Evolutionary conservation across 2,888 invertebrate genomes (phyloP).

Genomic region (Drosophila colorata): DNA sequence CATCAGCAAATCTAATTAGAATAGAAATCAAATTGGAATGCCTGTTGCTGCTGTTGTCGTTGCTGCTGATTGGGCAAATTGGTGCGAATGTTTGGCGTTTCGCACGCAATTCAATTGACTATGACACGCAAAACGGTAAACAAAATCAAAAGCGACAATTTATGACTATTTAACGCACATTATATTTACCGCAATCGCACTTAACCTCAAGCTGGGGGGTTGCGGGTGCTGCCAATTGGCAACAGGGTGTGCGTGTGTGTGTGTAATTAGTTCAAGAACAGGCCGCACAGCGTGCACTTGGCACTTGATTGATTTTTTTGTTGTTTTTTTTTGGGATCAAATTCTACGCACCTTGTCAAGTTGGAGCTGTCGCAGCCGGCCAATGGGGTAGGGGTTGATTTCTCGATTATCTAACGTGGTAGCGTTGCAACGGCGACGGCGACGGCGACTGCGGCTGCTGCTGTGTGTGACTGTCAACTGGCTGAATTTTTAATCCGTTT

Average conservation of each 20-base stretch:
- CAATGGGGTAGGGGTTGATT: background rate
- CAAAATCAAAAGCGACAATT: constrained; percentile 38
- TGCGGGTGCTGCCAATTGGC: background rate
- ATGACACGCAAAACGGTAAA: constrained; percentile 63
- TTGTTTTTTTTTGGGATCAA: background rate
- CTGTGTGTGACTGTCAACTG: constrained; percentile 32
- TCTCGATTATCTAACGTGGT: constrained; percentile 51
- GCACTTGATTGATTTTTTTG: constrained; percentile 38
- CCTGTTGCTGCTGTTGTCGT: background rate
- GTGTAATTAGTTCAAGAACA: constrained; percentile 31
- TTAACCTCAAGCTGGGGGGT: constrained; percentile 17
- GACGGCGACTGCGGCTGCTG: constrained; percentile 3
- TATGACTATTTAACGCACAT: constrained; percentile 41
- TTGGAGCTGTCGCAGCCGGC: constrained; percentile 6
- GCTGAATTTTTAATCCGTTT: constrained; percentile 38
- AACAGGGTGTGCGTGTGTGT: background rate
- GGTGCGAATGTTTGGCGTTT: constrained; percentile 27
- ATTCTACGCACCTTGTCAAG: constrained; percentile 42
- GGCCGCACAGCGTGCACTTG: constrained; percentile 21
- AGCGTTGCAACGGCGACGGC: constrained; percentile 2
- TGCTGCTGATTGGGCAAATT: constrained; percentile 27
- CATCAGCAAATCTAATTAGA: constrained; percentile 30
- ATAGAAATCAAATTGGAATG: background rate
- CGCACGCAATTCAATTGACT: constrained; percentile 70
- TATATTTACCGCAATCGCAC: constrained; percentile 26